Evolutionary conservation across 1,140 invertebrate genomes (phyloP), one percentile per base, ranked within the genome.

Genomic region (Latrodectus geometricus): DNA sequence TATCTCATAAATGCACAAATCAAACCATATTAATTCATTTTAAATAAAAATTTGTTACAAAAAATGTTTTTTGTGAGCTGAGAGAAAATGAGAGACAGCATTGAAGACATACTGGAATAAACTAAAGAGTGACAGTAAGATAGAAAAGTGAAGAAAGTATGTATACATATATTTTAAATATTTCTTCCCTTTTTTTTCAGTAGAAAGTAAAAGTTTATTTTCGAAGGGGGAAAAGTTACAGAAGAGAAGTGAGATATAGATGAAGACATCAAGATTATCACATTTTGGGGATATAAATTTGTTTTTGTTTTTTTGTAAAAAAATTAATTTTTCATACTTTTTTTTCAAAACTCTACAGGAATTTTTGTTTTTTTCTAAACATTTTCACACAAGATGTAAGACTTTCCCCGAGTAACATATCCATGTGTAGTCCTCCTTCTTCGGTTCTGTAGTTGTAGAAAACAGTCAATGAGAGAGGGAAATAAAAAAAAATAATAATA

Each of bases 101-200:
- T 50, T 83, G 80, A 83, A 83, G 80, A 83, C 48, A 66, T 74
- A 83, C 80, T 83, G 72, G 80, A 83, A 83, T 74, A 83, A 83
- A 83, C 80, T 74, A 83, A 74, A 83, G 70, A 83, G 72, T 72
- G 73, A 81, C 56, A 81, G 69, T 11, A 66, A 23, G 52, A 23
- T 74, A 68, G 80, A 74, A 17, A 52, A 80, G 78, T 69, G 68
- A n/a, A 23, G 17, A n/a, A 35, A 35, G 35, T 35, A 35, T 35
- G 35, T 35, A 5, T 35, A 5, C 5, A 35, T 35, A 35, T 35
- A 35, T 35, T 35, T 35, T 35, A 35, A 35, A 35, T 5, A 35
- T 35, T 35, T 35, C 35, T 35, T 35, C 35, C 35, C 35, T 35
- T 35, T 35, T 35, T 35, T 35, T 35, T 5, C 35, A 35, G 35